These are phyloP conservation scores for Acheta domesticus DNA, from an alignment of 2,888 invertebrate species.

Conservation along the genomic window DNA sequence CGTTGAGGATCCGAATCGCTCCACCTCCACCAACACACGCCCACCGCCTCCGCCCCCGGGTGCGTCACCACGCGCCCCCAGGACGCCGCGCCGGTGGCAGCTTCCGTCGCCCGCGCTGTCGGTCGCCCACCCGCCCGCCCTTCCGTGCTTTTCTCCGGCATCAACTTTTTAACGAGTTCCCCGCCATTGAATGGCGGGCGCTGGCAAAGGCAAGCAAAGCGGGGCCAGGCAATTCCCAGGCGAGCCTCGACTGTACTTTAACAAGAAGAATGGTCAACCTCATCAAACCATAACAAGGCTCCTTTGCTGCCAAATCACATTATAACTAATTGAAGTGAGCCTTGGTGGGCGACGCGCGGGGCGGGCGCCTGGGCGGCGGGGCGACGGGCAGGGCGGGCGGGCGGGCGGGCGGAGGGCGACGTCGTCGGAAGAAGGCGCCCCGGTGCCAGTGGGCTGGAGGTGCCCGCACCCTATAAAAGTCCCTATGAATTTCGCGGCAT, in stretches of 20 bases:
- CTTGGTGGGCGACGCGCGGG: background rate
- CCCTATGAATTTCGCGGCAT: slow-evolving; percentile 22
- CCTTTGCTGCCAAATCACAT: slow-evolving; percentile 35
- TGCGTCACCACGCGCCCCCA: too few species aligned
- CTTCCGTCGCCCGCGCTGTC: background rate
- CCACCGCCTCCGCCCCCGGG: too few species aligned
- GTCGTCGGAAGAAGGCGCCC: background rate
- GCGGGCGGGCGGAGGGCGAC: background rate
- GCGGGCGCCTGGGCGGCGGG: too few species aligned
- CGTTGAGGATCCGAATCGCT: too few species aligned
- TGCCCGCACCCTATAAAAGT: background rate
- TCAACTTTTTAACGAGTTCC: slow-evolving; percentile 42
- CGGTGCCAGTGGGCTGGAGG: background rate
- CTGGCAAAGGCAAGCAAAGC: slow-evolving; percentile 25
- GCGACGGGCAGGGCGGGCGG: too few species aligned
- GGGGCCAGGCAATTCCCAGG: slow-evolving; percentile 31
- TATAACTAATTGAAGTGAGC: slow-evolving; percentile 36
- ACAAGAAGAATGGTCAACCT: slow-evolving; percentile 36
- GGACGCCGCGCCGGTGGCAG: background rate
- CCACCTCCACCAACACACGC: too few species aligned
- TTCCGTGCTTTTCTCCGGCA: slow-evolving; percentile 24
- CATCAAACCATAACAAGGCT: slow-evolving; percentile 36
- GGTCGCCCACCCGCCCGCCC: too few species aligned
- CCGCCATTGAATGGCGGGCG: slow-evolving; percentile 32
- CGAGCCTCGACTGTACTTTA: slow-evolving; percentile 26